phyloP scores from a whole-genome alignment of 53 echinoderm and acorn worm species.

The Glandiceps talaboti region DNA sequence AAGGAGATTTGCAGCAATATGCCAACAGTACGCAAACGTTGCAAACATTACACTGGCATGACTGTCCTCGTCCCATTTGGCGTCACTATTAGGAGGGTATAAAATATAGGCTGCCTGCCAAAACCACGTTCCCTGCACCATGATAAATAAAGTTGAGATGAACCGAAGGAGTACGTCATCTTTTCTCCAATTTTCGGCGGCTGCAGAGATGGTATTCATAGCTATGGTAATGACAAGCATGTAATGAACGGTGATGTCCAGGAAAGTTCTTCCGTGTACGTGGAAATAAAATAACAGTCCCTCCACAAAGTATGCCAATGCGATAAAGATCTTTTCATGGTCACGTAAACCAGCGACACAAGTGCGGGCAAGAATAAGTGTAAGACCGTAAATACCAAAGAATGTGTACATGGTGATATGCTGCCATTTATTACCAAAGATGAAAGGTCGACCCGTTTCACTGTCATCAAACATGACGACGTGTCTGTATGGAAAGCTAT shows the following conservation, averaged over 20 bases:
- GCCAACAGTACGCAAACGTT: conserved; percentile 55
- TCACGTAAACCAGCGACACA: conserved; percentile 37
- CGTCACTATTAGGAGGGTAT: not conserved
- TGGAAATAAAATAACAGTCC: not conserved
- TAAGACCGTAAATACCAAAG: not conserved
- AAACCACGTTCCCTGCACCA: not conserved
- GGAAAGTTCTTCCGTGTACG: not conserved
- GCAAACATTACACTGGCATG: not conserved
- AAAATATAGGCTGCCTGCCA: not conserved
- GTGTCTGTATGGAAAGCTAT: not conserved
- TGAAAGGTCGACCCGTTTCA: not conserved
- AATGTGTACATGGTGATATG: not conserved
- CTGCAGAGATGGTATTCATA: not conserved
- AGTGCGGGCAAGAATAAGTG: conserved; percentile 12
- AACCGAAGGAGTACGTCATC: conserved; percentile 42
- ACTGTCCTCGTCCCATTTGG: not conserved
- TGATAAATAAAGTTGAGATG: conserved; percentile 27
- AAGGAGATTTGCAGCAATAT: conserved; percentile 57
- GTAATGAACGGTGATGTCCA: not conserved
- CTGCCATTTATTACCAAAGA: not conserved
- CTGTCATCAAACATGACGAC: not conserved
- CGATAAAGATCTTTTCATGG: not conserved
- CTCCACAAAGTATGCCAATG: not conserved
- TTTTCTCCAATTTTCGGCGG: conserved; percentile 10
- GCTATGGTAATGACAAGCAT: not conserved